These are phyloP conservation scores for Apodemia mormo DNA, from an alignment of 2,888 invertebrate genomes.

Conservation along the genomic window DNA sequence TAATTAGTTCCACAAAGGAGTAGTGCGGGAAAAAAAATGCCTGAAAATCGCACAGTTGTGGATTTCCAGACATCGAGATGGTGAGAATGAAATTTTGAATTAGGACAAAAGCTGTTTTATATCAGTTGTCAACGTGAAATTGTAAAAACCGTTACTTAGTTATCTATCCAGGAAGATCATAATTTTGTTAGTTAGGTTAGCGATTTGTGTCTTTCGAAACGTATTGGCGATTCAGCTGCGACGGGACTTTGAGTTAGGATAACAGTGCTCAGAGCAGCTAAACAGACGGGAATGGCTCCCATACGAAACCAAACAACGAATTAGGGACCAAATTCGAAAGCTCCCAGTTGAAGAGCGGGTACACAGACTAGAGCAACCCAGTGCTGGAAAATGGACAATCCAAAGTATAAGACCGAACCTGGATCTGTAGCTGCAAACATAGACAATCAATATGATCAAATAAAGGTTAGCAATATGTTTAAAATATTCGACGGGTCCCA, in stretches of 20 bases:
- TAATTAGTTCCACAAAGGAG: too few species aligned
- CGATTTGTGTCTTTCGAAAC: background rate
- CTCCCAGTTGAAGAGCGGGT: background rate
- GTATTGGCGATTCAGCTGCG: background rate
- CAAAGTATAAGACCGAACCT: background rate
- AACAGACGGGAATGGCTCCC: background rate
- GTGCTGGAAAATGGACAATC: background rate
- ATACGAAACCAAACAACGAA: background rate
- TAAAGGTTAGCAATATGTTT: too few species aligned
- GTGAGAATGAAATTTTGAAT: too few species aligned
- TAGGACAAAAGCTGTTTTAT: too few species aligned
- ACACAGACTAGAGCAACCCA: background rate
- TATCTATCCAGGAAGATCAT: too few species aligned
- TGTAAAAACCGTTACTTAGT: too few species aligned
- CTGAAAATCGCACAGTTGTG: too few species aligned
- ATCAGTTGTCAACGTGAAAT: too few species aligned
- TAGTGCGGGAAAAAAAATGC: too few species aligned
- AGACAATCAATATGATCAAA: background rate
- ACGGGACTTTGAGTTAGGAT: background rate
- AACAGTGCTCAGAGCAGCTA: background rate
- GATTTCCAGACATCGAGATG: too few species aligned
- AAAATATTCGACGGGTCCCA: too few species aligned
- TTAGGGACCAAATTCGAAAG: background rate
- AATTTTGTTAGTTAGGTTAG: too few species aligned
- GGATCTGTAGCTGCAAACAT: background rate